Base-by-base conservation (phyloP, 2,113 vertebrate genomes). In the Brachyhypopomus occidentalis region DNA sequence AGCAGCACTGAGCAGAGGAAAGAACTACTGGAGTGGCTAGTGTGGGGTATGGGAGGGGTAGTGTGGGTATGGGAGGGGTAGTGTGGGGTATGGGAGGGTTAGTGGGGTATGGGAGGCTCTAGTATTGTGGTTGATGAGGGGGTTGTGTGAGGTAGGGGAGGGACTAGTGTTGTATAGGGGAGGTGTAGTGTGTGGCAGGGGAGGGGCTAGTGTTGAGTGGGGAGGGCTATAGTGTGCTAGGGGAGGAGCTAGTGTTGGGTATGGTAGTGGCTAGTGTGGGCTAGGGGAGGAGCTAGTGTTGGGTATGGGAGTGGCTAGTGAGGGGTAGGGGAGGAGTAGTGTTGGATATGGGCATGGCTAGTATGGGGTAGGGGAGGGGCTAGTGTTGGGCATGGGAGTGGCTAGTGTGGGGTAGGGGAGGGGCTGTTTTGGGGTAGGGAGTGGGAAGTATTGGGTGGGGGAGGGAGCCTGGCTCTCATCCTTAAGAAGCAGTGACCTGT, bases 401-500 rank as follows among this genome's bases (percentile, higher is more conserved):
- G n/a, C n/a, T n/a, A n/a, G n/a, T 22, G 20, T 58, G 8, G 59
- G 56, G n/a, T 34, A 23, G 81, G 60, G 88, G 88, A 75, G 84
- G 84, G 84, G 30, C 30, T 30, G 30, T 30, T 30, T 30, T 30
- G 30, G 30, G 30, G 3, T 30, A 30, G 30, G 30, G 30, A 30
- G 30, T 30, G 30, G 30, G 2, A 2, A 30, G 30, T 22, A 14
- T 58, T 8, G 59, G 56, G n/a, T 34, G n/a, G 81, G 60, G 88
- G 88, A 75, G 84, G 78, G 69, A 83, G 88, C 84, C 81, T 90
- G 75, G 72, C 86, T 84, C 52, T 75, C 64, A 63, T 83, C 85
- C 91, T 90, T 88, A 91, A 92, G 89, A 88, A 83, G 0, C 79
- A 87, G 72, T 52, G 3, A 34, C 77, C 64, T 41, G 3, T 81